Evolutionary conservation across 1,140 invertebrate genomes (phyloP).

Genomic region (Amyelois transitella): DNA sequence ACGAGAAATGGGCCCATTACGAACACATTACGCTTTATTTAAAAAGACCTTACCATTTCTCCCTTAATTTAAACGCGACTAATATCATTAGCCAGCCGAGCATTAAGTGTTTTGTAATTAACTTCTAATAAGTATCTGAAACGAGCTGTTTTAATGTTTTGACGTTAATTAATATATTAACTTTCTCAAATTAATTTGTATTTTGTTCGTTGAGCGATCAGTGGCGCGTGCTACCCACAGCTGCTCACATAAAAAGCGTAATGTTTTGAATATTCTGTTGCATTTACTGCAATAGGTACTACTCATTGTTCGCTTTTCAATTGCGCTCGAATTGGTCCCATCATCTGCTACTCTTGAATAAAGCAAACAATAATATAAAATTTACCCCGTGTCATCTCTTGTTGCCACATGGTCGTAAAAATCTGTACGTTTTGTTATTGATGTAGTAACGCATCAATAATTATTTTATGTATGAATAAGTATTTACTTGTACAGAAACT

Average conservation of each 20-base stretch:
- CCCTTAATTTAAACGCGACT: constrained; percentile 23
- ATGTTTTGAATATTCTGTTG: constrained; percentile 31
- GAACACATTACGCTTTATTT: constrained; percentile 27
- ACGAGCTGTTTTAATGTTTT: constrained; percentile 27
- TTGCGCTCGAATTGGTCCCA: constrained; percentile 34
- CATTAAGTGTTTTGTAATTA: constrained; percentile 32
- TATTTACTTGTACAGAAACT: background rate
- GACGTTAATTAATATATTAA: constrained; percentile 17
- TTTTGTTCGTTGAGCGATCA: constrained; percentile 3
- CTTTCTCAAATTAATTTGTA: background rate
- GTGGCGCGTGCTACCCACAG: constrained; percentile 30
- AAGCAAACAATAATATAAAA: constrained; percentile 11
- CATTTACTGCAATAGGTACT: constrained; percentile 26
- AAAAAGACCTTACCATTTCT: constrained; percentile 16
- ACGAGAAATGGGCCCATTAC: constrained; percentile 19
- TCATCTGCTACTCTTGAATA: constrained; percentile 40
- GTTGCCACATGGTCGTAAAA: constrained; percentile 9
- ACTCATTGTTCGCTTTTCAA: constrained; percentile 37
- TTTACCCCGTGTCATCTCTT: constrained; percentile 2
- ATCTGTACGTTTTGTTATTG: background rate
- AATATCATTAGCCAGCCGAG: constrained; percentile 24
- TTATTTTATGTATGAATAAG: background rate
- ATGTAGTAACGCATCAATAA: too few relatives aligned
- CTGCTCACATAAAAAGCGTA: constrained; percentile 41
- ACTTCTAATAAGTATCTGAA: constrained; percentile 21